Evolutionary conservation across 2,888 invertebrate species (phyloP), one percentile per base, ranked within the genome.

Genomic region (Melikaiella ostensackeni): DNA sequence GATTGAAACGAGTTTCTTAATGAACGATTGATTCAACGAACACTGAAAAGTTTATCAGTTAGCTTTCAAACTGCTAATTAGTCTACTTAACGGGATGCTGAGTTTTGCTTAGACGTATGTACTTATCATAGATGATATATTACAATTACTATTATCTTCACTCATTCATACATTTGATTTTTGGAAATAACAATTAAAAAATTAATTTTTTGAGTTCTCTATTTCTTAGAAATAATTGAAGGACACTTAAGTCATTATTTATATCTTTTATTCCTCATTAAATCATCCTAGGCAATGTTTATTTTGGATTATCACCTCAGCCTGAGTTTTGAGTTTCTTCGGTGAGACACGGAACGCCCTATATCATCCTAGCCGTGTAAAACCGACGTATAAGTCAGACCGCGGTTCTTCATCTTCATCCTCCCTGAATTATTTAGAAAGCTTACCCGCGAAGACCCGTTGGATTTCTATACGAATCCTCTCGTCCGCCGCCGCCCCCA

Each of bases 371-470:
- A 70, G 42, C 62, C 62, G 63, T 33, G 55, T 75, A 63, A 76
- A 59, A 64, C 61, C 63, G 64, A 57, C 75, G 55, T 64, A 64
- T 75, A 75, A 76, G 76, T 62, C 76, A 76, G 61, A 73, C 30
- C 66, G 73, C 73, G 76, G 61, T 70, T 76, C 73, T 76, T 77
- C 73, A 61, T 75, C 38, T 55, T 66, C 70, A 73, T 30, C 38
- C 46, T 76, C 59, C 59, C 35, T 70, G 76, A 76, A 76, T 76
- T 76, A 76, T 76, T 76, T 73, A 76, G 70, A 73, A 66, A 73
- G 62, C 76, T 73, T 30, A 70, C 70, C 24, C 30, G 42, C 62
- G 46, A 62, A 76, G 73, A 27, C 76, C 42, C 38, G 57, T 42
- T 59, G 76, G 70, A 66, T 76, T 70, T 70, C 75, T 76, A 76